These are phyloP conservation scores for Halictus rubicundus DNA, from an alignment of 1,140 invertebrate genomes.

Conservation along the genomic window DNA sequence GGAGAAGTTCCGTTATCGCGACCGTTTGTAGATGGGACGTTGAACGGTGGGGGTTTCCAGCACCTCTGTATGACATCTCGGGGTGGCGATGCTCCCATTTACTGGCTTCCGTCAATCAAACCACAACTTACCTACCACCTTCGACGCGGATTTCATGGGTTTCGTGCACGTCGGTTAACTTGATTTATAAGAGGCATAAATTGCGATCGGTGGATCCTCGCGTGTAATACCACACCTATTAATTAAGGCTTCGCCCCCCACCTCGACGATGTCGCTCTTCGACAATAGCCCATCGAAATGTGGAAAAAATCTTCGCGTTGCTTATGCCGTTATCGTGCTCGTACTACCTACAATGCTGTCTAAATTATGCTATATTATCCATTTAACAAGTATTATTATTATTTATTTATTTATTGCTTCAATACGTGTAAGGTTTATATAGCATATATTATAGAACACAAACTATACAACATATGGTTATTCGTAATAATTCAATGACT, in stretches of 20 bases:
- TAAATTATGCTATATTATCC: no score
- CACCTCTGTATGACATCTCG: constrained; percentile 12
- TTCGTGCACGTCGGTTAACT: constrained; percentile 43
- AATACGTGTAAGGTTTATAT: no score
- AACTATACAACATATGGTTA: no score
- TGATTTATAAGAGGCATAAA: constrained; percentile 41
- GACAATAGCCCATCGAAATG: no score
- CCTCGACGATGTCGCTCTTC: no score
- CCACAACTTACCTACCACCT: constrained; percentile 35
- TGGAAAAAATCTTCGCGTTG: no score
- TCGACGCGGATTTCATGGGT: constrained; percentile 40
- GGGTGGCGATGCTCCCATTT: constrained; percentile 8
- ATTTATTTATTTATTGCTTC: no score
- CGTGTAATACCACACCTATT: constrained; percentile 8
- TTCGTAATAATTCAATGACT: no score
- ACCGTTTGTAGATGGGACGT: not conserved
- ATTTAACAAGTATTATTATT: no score
- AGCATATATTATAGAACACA: no score
- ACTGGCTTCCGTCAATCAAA: constrained; percentile 50
- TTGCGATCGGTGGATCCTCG: not conserved
- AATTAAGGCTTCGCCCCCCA: not conserved
- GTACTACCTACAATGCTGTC: no score
- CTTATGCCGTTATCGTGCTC: no score
- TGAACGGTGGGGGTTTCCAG: not conserved
- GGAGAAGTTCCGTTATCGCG: not conserved